Evolutionary conservation across 2,797 vertebrate genomes (phyloP).

Genomic region (Atherinosoma microstoma): DNA sequence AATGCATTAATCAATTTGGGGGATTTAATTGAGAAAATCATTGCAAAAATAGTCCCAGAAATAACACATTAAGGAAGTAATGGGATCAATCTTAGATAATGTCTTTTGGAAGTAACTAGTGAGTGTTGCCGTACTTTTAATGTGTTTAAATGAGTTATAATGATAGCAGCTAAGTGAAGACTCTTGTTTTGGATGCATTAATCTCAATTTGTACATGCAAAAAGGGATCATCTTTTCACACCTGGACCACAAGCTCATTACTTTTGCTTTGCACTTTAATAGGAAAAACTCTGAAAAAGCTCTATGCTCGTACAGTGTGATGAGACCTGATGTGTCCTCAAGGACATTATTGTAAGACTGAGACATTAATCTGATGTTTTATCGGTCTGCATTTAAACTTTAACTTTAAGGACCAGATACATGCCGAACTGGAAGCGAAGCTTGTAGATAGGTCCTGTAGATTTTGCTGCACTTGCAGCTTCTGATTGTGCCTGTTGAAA

Average conservation of each 20-base stretch:
- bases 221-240: background rate
- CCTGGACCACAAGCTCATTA: background rate
- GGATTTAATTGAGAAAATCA: slow-evolving; percentile 31
- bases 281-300: no score
- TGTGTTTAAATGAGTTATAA: slow-evolving; percentile 16
- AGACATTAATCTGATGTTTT: no score
- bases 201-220: background rate
- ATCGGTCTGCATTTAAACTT: background rate
- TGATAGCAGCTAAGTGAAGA: slow-evolving; percentile 6
- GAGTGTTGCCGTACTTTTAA: slow-evolving; percentile 13
- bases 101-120: slow-evolving; percentile 26
- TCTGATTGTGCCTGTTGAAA: no score
- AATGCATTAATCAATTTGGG: slow-evolving; percentile 30
- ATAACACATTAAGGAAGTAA: slow-evolving; percentile 35
- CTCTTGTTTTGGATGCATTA: background rate
- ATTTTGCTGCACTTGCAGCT: no score
- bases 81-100: slow-evolving; percentile 28
- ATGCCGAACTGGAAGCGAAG: no score
- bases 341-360: no score
- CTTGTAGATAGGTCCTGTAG: no score
- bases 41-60: slow-evolving; percentile 19
- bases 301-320: no score
- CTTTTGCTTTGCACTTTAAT: background rate
- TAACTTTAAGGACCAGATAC: no score
- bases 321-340: no score